Conservation (phyloP, 2,113 vertebrate genomes). For the Anguilla japonica region DNA sequence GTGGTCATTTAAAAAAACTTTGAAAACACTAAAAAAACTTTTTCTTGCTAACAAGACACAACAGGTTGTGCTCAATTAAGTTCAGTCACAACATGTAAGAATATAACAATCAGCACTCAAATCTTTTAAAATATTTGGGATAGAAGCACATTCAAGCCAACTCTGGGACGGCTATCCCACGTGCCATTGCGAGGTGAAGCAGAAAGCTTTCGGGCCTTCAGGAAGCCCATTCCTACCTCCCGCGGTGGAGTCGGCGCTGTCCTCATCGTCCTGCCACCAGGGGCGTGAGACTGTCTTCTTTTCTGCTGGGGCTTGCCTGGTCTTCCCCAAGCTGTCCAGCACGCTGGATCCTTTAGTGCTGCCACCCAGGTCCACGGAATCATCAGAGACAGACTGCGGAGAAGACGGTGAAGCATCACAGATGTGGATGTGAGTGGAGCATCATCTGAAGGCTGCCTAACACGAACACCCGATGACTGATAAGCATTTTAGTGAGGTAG, state of each 20-base stretch:
- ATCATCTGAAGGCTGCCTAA: neutral
- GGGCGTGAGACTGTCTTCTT: conserved; percentile 60
- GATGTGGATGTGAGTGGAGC: neutral
- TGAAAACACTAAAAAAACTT: too few species aligned
- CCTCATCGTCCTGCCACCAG: conserved; percentile 78
- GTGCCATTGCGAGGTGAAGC: neutral
- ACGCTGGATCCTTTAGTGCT: conserved; percentile 60
- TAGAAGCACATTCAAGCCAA: neutral
- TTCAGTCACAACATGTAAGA: too few species aligned
- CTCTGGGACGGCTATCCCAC: neutral
- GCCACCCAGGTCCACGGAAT: conserved; percentile 76
- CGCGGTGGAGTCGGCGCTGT: conserved; percentile 41
- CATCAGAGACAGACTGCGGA: conserved; percentile 88
- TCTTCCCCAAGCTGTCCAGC: conserved; percentile 61
- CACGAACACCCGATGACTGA: neutral
- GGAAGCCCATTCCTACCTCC: conserved; percentile 58
- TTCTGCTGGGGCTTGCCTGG: conserved; percentile 58
- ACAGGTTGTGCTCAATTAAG: too few species aligned
- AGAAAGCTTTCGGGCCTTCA: neutral
- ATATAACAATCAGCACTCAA: too few species aligned
- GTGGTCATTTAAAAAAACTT: neutral
- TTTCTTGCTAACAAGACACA: too few species aligned
- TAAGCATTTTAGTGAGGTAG: too few species aligned
- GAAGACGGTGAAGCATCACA: neutral
- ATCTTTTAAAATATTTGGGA: too few species aligned